These are phyloP conservation scores for Albula goreensis DNA, from an alignment of 2,113 vertebrate species.

Conservation along the genomic window DNA sequence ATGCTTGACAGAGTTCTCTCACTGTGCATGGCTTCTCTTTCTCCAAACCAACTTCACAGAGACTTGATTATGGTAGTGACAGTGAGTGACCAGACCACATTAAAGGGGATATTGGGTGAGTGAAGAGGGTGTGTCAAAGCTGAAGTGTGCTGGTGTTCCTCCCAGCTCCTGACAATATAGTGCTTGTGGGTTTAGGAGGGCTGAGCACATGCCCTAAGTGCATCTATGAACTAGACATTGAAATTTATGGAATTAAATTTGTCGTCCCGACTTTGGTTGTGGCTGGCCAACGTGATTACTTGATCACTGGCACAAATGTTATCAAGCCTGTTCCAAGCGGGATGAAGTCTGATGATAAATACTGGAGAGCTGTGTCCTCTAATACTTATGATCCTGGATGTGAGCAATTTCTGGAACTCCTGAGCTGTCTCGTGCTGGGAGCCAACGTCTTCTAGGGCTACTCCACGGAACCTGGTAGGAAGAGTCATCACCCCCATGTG, in stretches of 20 bases:
- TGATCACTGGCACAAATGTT: slow-evolving; percentile 8
- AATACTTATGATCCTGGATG: not conserved
- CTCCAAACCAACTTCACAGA: no score
- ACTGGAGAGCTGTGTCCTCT: not conserved
- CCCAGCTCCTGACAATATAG: no score
- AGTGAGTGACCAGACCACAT: no score
- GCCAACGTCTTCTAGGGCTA: slow-evolving; percentile 3
- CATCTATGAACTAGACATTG: slow-evolving; percentile 15
- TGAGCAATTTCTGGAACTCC: not conserved
- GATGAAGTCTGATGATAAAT: slow-evolving; percentile 20
- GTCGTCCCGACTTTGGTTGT: not conserved
- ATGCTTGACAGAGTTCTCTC: no score
- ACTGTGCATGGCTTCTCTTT: no score
- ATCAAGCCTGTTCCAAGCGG: not conserved
- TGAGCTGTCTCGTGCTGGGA: not conserved
- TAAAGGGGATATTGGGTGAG: no score
- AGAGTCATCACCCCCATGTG: no score
- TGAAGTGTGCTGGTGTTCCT: no score
- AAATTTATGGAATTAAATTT: slow-evolving; percentile 9
- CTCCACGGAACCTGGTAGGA: not conserved
- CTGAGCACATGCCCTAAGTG: no score
- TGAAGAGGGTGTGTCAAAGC: no score
- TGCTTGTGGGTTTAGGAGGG: no score
- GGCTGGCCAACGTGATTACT: not conserved
- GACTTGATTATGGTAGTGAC: no score